Evolutionary conservation across 92 coral and sea anemone species (phyloP).

Genomic region (Pocillopora meandrina): DNA sequence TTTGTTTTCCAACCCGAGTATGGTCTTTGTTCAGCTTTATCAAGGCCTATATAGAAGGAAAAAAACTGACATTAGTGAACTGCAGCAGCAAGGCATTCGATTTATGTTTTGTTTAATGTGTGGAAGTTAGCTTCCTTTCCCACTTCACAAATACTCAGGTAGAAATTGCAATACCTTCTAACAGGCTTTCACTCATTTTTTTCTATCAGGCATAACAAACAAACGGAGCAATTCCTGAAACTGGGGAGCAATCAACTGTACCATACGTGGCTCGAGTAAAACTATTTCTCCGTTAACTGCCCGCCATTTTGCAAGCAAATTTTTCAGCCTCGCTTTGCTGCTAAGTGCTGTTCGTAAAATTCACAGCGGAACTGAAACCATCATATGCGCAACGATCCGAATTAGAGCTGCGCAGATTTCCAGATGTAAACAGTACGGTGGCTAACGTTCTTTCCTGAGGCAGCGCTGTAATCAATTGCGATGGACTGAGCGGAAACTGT

Average conservation of each 20-base stretch:
- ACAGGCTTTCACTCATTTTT: conserved; percentile 45
- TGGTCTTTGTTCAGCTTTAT: conserved; percentile 41
- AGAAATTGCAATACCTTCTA: conserved; percentile 36
- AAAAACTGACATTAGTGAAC: background rate
- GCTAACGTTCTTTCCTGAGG: background rate
- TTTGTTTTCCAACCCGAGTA: conserved; percentile 42
- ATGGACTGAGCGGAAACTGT: background rate
- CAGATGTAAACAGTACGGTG: conserved; percentile 26
- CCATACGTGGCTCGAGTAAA: background rate
- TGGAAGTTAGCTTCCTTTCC: background rate
- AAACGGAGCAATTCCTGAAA: background rate
- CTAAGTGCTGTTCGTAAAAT: too few species aligned
- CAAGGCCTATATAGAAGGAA: conserved; percentile 32
- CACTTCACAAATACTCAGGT: background rate
- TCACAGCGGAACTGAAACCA: background rate
- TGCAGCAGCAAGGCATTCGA: background rate
- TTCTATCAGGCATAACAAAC: background rate
- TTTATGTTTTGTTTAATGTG: background rate
- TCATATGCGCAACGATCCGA: background rate
- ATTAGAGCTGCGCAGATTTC: background rate
- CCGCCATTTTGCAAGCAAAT: conserved; percentile 36
- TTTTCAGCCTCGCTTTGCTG: conserved; percentile 15
- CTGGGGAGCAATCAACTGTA: background rate
- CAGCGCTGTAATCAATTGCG: background rate
- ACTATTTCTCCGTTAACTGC: background rate